phyloP scores from a whole-genome alignment of 2,888 invertebrate genomes.

The Callyntrura guangdongensis region DNA sequence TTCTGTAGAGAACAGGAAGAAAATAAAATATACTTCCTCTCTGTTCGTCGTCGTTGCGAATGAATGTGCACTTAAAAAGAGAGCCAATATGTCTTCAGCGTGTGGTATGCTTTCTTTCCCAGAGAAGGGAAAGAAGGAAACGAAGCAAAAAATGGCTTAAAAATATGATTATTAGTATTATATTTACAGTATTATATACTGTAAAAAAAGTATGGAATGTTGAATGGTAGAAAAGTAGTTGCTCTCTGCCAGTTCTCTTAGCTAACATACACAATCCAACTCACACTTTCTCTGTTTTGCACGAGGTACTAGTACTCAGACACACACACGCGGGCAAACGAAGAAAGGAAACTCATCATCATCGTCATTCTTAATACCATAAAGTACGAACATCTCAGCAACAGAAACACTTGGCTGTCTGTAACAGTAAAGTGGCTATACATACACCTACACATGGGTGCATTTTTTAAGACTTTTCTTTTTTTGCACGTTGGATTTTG shows the following conservation, averaged over 20 bases:
- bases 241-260: not conserved
- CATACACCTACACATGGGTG: too few species aligned
- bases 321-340: not conserved
- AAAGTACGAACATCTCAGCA: slow-evolving; percentile 19
- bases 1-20: not conserved
- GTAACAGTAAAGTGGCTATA: too few species aligned
- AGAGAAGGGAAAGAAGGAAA: not conserved
- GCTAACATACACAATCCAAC: not conserved
- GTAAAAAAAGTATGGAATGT: slow-evolving; percentile 50
- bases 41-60: not conserved
- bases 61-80: slow-evolving; percentile 66
- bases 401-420: not conserved
- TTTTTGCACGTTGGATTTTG: not conserved
- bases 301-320: not conserved
- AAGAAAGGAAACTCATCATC: slow-evolving; percentile 22
- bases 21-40: slow-evolving; percentile 37
- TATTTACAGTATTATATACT: too few species aligned
- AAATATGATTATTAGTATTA: slow-evolving; percentile 57
- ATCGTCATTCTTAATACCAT: slow-evolving; percentile 15
- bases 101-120: slow-evolving; percentile 4
- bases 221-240: not conserved
- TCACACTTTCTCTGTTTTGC: not conserved
- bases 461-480: not conserved
- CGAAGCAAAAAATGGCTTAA: slow-evolving; percentile 30
- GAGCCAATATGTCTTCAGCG: slow-evolving; percentile 71